Percentiles rank a stretch among this genome's conserved stretches.
Conservation (phyloP, 2,888 invertebrate species). For the Labia minor region DNA sequence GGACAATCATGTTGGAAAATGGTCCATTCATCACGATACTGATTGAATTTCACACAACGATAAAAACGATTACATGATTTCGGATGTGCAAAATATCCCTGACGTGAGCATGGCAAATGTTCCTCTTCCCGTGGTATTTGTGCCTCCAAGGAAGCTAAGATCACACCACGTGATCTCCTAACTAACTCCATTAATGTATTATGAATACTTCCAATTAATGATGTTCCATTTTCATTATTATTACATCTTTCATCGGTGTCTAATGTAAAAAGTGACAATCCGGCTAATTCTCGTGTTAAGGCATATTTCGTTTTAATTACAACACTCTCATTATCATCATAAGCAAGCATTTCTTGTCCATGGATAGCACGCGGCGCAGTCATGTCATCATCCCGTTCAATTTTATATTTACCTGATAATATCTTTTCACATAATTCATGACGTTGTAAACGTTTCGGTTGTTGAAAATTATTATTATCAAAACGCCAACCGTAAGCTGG, state of each 20-base stretch:
- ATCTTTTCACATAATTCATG: neutral
- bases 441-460: neutral
- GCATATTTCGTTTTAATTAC: neutral
- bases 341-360: neutral
- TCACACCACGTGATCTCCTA: neutral
- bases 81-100: slow-evolving; percentile 69
- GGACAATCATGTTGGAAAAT: slow-evolving; percentile 76
- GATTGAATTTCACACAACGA: slow-evolving; percentile 70
- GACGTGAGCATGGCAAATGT: slow-evolving; percentile 46
- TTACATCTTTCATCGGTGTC: neutral
- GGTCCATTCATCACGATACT: slow-evolving; percentile 59
- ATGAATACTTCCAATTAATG: neutral
- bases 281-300: neutral
- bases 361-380: neutral
- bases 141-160: neutral
- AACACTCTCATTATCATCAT: neutral
- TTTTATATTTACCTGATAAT: neutral
- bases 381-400: neutral
- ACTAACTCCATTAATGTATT: neutral
- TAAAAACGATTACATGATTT: slow-evolving; percentile 67
- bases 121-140: neutral
- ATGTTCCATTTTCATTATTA: neutral
- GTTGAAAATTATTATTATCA: neutral
- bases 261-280: neutral
- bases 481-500: neutral